Conservation (phyloP, 2,888 invertebrate species). For the Sarcophaga variegata region DNA sequence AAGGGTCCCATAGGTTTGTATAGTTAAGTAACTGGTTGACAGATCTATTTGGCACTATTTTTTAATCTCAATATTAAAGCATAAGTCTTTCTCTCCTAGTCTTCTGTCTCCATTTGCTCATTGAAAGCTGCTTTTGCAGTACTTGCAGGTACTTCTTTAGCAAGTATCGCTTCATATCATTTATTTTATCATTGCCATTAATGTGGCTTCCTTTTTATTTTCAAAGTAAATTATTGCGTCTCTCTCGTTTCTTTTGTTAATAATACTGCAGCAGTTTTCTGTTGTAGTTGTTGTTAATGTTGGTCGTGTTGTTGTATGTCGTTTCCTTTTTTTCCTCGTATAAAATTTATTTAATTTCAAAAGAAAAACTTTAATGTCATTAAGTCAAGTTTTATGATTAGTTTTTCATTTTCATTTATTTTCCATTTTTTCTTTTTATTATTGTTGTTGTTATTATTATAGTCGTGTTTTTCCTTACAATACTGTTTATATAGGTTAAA, state of each 20-base stretch:
- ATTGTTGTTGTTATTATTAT: neutral
- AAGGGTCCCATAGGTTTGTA: no score
- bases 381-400: conserved; percentile 41
- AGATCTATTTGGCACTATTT: no score
- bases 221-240: neutral
- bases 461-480: neutral
- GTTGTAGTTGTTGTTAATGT: neutral
- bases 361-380: conserved; percentile 29
- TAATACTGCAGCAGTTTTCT: neutral
- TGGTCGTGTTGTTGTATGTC: neutral
- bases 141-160: no score
- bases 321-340: neutral
- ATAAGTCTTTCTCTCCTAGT: no score
- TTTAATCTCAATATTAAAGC: no score
- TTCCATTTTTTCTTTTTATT: conserved; percentile 1
- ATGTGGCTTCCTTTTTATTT: neutral
- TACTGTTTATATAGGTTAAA: conserved; percentile 7
- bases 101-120: no score
- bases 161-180: no score
- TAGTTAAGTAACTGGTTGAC: no score
- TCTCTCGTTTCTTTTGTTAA: neutral
- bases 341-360: conserved; percentile 31
- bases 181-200: neutral
- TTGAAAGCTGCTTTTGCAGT: no score
- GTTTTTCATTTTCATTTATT: conserved; percentile 8